These are phyloP conservation scores for Drosophila limbata DNA, from an alignment of 2,888 invertebrate species.

Conservation along the genomic window DNA sequence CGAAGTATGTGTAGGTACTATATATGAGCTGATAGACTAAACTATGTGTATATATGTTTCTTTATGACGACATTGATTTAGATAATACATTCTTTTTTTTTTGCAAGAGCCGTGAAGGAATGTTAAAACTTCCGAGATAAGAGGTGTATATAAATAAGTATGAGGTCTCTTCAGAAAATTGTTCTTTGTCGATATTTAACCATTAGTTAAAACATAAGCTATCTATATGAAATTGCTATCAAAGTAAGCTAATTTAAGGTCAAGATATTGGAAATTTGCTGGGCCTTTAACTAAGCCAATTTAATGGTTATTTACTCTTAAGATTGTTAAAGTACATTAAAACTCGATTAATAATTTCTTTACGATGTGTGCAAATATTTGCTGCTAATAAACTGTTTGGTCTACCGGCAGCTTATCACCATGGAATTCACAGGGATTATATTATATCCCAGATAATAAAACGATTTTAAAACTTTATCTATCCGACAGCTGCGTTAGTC, in stretches of 20 bases:
- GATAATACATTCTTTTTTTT: constrained; percentile 33
- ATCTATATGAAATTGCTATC: neutral
- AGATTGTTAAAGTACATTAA: neutral
- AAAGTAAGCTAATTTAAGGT: neutral
- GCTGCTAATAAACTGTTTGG: constrained; percentile 2
- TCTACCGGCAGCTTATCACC: constrained; percentile 3
- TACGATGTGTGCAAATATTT: constrained; percentile 1
- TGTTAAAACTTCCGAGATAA: constrained; percentile 56
- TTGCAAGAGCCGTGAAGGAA: constrained; percentile 35
- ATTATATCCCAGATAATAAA: constrained; percentile 12
- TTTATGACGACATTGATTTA: constrained; percentile 68
- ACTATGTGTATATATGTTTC: constrained; percentile 24
- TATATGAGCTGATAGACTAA: constrained; percentile 34
- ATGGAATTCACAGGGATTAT: neutral
- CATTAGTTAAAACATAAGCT: neutral
- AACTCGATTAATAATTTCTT: neutral
- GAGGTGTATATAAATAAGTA: constrained; percentile 43
- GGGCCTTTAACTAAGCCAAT: constrained; percentile 8
- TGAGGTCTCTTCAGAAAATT: constrained; percentile 14
- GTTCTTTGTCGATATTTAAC: neutral
- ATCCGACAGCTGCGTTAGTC: constrained; percentile 65
- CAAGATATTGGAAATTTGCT: constrained; percentile 13
- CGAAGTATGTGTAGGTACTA: constrained; percentile 36
- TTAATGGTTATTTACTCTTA: constrained; percentile 3
- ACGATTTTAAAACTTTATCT: constrained; percentile 3